Base-by-base conservation (phyloP, 2,888 invertebrate species). In the Callinectes sapidus region DNA sequence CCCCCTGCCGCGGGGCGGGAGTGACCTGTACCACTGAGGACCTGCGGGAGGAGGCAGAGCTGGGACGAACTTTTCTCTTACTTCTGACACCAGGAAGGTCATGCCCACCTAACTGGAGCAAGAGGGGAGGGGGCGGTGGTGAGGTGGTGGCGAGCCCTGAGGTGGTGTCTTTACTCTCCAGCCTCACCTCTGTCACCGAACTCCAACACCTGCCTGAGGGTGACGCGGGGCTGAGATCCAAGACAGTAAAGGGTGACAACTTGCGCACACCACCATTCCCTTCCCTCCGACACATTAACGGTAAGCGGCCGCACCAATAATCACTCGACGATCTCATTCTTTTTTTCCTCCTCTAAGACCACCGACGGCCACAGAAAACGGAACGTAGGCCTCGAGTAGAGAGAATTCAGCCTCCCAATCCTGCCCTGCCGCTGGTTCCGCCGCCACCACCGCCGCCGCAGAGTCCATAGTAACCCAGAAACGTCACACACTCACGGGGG, bases 361-460 rank as follows among this genome's bases (percentile, higher is more conserved):
- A 71, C 71, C 71, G n/a, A 28, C 8, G 71, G 71, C 71, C n/a
- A 71, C n/a, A 71, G 71, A 71, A 23, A 71, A 71, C 71, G 71
- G 71, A 71, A 10, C 28, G n/a, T 71, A n/a, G 71, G 71, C 71
- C 71, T 71, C 71, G 71, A 28, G 71, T 71, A 71, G n/a, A 71
- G 71, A 23, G 1, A 13, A 48, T 10, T 28, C 71, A 71, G 28
- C 71, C 28, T 28, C 71, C 71, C 23, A 16, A 16, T 61, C 61
- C 61, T 61, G 23, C 61, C 23, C 61, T 23, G 16, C 61, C 71
- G 61, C 61, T 61, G 18, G 61, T 23, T 10, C 61, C 61, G 61
- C 16, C 23, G 61, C 61, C 18, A 23, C 48, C 48, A 10, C 48
- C 48, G 48, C 61, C 18, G 61, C 48, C 48, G 8, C 48, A 5